Conservation (phyloP, 2,888 invertebrate genomes). For the Lycia hirtaria region DNA sequence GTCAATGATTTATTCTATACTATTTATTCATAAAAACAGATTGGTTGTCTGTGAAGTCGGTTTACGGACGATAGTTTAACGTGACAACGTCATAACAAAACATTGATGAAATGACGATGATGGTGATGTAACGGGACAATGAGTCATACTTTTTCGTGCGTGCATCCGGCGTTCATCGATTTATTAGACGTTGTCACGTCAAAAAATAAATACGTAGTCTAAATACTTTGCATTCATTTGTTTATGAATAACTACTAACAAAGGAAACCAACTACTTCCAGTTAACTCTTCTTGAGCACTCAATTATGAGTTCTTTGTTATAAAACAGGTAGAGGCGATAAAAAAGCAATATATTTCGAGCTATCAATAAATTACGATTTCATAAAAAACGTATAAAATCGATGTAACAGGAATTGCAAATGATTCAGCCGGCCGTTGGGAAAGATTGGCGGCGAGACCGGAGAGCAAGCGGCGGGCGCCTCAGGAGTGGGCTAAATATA, state of each 20-base stretch:
- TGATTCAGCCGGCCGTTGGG: conserved; percentile 31
- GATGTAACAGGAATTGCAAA: conserved; percentile 31
- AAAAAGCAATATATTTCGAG: conserved; percentile 30
- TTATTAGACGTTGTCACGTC: too few relatives aligned
- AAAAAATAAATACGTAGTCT: too few relatives aligned
- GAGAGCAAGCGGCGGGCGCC: conserved; percentile 51
- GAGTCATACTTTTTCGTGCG: too few relatives aligned
- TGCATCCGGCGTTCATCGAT: too few relatives aligned
- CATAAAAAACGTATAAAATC: conserved; percentile 34
- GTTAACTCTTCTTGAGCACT: conserved; percentile 5
- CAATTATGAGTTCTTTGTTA: conserved; percentile 26
- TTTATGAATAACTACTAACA: background rate
- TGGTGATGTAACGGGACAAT: too few relatives aligned
- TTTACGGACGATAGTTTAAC: too few relatives aligned
- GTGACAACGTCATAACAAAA: too few relatives aligned
- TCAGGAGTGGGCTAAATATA: conserved; percentile 43
- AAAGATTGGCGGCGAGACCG: conserved; percentile 26
- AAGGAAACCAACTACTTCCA: background rate
- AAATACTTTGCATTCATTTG: too few relatives aligned
- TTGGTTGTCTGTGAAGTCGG: too few relatives aligned
- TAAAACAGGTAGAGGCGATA: conserved; percentile 38
- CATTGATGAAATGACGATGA: too few relatives aligned
- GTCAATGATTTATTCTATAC: too few relatives aligned
- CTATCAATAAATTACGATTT: conserved; percentile 36
- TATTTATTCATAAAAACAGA: too few relatives aligned